Percentiles rank a stretch among this genome's conserved stretches.
Evolutionary conservation across 2,888 invertebrate species (phyloP).

Genomic region (Tipula unca): DNA sequence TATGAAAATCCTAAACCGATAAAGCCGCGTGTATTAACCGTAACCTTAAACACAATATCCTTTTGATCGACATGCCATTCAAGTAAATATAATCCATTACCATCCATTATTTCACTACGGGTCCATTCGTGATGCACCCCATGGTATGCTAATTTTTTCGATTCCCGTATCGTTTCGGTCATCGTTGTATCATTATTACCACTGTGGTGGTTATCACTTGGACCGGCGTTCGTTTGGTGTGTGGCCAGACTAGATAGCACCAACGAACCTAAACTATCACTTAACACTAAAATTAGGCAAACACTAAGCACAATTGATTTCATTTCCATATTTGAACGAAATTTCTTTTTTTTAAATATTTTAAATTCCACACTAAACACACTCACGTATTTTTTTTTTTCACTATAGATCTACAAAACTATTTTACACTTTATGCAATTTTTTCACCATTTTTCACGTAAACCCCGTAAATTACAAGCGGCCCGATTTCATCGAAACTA

Average conservation of each 20-base stretch:
- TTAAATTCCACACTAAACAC: background rate
- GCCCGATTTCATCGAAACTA: background rate
- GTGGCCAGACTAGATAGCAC: background rate
- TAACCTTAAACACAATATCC: slow-evolving; percentile 70
- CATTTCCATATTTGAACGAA: background rate
- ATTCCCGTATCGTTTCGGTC: background rate
- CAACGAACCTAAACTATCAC: background rate
- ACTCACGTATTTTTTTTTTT: no score
- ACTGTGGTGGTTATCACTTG: background rate
- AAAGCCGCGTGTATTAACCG: slow-evolving; percentile 74
- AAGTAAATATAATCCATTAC: slow-evolving; percentile 43
- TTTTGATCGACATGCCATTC: slow-evolving; percentile 61
- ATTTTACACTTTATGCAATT: background rate
- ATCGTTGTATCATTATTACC: background rate
- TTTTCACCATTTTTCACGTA: background rate
- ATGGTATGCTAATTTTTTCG: background rate
- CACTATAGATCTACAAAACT: background rate
- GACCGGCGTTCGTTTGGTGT: background rate
- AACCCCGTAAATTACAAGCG: background rate
- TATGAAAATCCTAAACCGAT: slow-evolving; percentile 79
- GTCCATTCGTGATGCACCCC: slow-evolving; percentile 33
- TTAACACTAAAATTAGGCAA: background rate
- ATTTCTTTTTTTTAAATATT: background rate
- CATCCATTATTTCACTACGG: slow-evolving; percentile 39
- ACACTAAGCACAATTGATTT: background rate